Conservation (phyloP, 2,113 vertebrate genomes). For the Vombatus ursinus region DNA sequence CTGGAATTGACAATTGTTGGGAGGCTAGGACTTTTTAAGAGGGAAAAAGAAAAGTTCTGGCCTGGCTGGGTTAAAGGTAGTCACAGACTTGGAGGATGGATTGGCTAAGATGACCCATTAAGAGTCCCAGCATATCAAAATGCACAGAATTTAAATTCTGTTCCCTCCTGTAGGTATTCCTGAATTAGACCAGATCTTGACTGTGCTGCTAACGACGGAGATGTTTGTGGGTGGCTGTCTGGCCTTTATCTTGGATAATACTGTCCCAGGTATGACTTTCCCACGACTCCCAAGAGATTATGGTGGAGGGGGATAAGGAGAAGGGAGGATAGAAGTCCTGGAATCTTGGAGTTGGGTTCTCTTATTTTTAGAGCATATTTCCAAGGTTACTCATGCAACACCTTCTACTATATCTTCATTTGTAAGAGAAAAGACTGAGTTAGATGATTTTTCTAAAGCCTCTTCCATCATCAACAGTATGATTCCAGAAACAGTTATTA, state of each 20-base stretch:
- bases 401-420: background rate
- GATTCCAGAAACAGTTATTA: background rate
- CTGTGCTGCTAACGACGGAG: conserved; percentile 95
- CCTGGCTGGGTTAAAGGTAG: background rate
- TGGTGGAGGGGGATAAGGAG: background rate
- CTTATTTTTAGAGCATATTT: background rate
- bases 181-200: conserved; percentile 96
- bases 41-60: background rate
- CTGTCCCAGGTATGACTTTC: conserved; percentile 90
- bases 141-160: background rate
- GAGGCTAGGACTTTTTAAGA: background rate
- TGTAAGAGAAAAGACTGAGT: background rate
- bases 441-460: background rate
- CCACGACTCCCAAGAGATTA: background rate
- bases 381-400: background rate
- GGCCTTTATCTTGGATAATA: conserved; percentile 96
- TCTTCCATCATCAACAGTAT: background rate
- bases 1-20: background rate
- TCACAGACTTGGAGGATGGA: background rate
- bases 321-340: background rate
- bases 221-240: conserved; percentile 98
- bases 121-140: background rate
- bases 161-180: conserved; percentile 84
- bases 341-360: background rate
- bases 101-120: background rate